Evolutionary conservation across 2,888 invertebrate species (phyloP), one percentile per base, ranked within the genome.

Genomic region (Caenorhabditis sp.): DNA sequence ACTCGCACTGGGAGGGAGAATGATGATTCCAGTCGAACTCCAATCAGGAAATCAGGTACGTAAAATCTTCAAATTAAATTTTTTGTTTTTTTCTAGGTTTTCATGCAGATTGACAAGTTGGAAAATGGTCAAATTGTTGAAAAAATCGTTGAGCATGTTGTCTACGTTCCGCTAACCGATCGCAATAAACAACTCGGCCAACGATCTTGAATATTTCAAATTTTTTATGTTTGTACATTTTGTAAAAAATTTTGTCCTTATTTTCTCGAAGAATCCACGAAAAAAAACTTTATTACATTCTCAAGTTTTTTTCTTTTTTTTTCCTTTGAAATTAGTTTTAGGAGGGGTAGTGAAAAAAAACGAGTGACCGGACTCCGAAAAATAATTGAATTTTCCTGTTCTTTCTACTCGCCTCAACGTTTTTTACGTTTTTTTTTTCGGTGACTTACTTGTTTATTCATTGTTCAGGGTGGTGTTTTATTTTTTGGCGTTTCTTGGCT

Each of bases 131-230:
- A 92, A 72, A 58, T 83, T 31, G 37, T 55, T 5, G 93, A 92
- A 81, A 75, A 76, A 50, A 91, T 92, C 53, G 90, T 99, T 12
- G 95, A 97, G 94, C 94, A 94, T 53, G 99, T 99, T 14, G 93
- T 95, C 82, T 99, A 95, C 88, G 97, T 99, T 43, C 97, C 97
- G 0, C 91, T 99, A 57, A 97, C 97, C 0, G 95, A 95, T 88
- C 55, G 55, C 5, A 17, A 26, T 23, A 58, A 58, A 36, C 58
- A 58, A 36, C 37, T 58, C 36, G 58, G 58, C 5, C 3, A 12
- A n/a, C n/a, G 19, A 50, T 14, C 17, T 4, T 50, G 50, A 19
- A 50, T 51, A 17, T 21, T 51, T 43, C 43, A 17, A 5, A 43
- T 17, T 17, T 43, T 17, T 17, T 10, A 8, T 23, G 51, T 3